Evolutionary conservation across 2,797 vertebrate genomes (phyloP), one percentile per base, ranked within the genome.

Genomic region (Sebastes aleutianus): DNA sequence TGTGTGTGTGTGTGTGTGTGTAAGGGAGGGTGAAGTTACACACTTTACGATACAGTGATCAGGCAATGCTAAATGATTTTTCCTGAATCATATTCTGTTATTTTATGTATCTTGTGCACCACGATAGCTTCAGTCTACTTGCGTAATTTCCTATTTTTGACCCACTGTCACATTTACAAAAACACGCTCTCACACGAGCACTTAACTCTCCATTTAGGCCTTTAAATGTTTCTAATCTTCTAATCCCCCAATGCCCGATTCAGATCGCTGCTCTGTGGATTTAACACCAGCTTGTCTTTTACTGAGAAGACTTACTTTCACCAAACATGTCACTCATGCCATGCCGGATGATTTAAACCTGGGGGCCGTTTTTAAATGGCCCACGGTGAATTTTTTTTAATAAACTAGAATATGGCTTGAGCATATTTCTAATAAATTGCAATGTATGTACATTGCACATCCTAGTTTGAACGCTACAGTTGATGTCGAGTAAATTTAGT

Each of bases 161-260:
- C 24, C 12, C 53, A 9, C 7, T 59, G 22, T 74, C 36, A 72
- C 31, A 47, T 24, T 26, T 62, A 6, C 12, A 71, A 43, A 39
- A 16, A 67, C 22, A 9, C 53, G 5, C 14, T 16, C 22, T 12
- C 10, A 64, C 29, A 80, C 27, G 5, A 78, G 54, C 71, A 57
- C 72, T 78, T 34, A 66, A 58, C 63, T 61, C 7, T 78, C 67
- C 24, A 75, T 76, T 74, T 27, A 71, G 9, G 13, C 59, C 8
- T 77, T 71, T 50, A 56, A 71, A 79, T 43, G 13, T 79, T 63
- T 75, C 53, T 76, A 68, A 82, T 82, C 29, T 54, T 58, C 26
- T 78, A 70, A 78, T 82, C 29, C 18, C 39, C 14, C 8, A 56
- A 67, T 47, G 24, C 65, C 58, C 36, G 39, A 63, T 20, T 68